Conservation (phyloP, 2,113 vertebrate species). For the Mungos mungo region DNA sequence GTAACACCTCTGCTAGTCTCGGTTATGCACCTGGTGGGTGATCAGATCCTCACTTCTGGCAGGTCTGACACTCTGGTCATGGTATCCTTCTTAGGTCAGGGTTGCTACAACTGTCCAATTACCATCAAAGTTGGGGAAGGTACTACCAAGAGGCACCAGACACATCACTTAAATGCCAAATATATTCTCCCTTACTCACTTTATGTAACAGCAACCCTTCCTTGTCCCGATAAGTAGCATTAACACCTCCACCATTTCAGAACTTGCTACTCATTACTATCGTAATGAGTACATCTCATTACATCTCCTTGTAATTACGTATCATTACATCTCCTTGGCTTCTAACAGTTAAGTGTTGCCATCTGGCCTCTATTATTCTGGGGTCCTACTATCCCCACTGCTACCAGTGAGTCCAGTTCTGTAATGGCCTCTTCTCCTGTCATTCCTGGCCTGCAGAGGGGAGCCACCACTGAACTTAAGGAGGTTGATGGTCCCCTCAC, state of each 20-base stretch:
- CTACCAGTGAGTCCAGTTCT: neutral
- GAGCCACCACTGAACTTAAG: neutral
- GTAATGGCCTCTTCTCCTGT: neutral
- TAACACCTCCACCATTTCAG: neutral
- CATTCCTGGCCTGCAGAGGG: neutral
- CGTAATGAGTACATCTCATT: too few relatives aligned
- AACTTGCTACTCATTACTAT: neutral
- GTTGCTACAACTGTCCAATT: neutral
- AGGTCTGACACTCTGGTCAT: neutral
- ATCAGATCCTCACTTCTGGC: neutral
- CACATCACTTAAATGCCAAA: neutral
- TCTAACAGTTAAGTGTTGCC: neutral
- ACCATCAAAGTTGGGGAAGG: neutral
- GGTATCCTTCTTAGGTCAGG: neutral
- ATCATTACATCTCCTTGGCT: neutral
- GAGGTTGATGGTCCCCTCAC: neutral
- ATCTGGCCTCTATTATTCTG: slow-evolving; percentile 16
- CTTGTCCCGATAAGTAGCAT: neutral
- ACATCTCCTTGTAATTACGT: neutral
- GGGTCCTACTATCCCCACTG: neutral
- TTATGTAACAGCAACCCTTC: neutral
- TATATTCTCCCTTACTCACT: neutral
- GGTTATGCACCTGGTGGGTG: neutral
- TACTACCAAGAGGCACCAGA: neutral
- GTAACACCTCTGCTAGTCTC: neutral